Conservation (phyloP, 37 sponge, comb jelly and placozoan species). For the Aplysina aerophoba region DNA sequence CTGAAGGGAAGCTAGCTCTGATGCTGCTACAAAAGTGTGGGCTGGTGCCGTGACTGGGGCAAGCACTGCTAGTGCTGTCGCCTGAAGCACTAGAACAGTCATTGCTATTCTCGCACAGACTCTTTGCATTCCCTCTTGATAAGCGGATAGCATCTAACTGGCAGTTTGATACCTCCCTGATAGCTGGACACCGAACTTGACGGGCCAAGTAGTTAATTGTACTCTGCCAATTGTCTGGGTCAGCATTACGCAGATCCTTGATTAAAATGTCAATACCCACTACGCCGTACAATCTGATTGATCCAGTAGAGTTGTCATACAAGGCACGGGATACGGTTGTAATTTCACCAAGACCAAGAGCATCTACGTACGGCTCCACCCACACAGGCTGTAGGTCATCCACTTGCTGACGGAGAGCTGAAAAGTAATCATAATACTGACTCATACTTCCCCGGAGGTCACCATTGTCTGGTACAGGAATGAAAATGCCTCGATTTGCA, state of each 20-base stretch:
- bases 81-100: too few species aligned
- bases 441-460: slow-evolving; percentile 9
- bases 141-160: slow-evolving; percentile 14
- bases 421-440: slow-evolving; percentile 39
- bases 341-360: slow-evolving; percentile 38
- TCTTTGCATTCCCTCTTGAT: not conserved
- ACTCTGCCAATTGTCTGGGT: slow-evolving; percentile 3
- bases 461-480: slow-evolving; percentile 14
- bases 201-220: slow-evolving; percentile 5
- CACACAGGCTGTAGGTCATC: not conserved
- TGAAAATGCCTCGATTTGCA: slow-evolving; percentile 14
- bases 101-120: not conserved
- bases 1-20: not conserved
- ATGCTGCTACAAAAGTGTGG: not conserved
- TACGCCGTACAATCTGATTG: slow-evolving; percentile 16
- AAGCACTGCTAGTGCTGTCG: not conserved
- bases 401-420: slow-evolving; percentile 5
- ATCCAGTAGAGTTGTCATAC: not conserved
- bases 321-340: slow-evolving; percentile 27
- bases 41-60: not conserved
- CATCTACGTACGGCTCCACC: slow-evolving; percentile 44
- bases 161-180: not conserved
- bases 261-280: slow-evolving; percentile 9
- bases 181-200: slow-evolving; percentile 3
- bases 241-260: slow-evolving; percentile 19